Percentiles rank a stretch among this genome's conserved stretches.
phyloP scores from a whole-genome alignment of 1,140 invertebrate species.

The Temnothorax longispinosus region DNA sequence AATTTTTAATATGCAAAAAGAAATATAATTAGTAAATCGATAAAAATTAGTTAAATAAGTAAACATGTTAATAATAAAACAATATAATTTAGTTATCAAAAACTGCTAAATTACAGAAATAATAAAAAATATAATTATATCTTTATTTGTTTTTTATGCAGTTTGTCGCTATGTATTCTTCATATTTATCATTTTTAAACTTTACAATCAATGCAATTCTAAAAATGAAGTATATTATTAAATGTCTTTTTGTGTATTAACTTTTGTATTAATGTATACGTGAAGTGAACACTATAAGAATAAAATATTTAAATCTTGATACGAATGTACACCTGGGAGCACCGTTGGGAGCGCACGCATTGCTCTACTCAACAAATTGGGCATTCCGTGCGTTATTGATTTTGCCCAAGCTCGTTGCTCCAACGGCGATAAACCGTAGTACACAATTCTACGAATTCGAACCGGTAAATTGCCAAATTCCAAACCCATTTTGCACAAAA shows the following conservation, averaged over 20 bases:
- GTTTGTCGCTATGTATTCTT: background rate
- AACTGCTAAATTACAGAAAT: background rate
- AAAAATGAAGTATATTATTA: background rate
- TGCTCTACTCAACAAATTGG: constrained; percentile 37
- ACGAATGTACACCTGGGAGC: constrained; percentile 53
- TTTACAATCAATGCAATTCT: background rate
- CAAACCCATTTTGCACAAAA: constrained; percentile 45
- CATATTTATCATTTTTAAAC: background rate
- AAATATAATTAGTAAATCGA: background rate
- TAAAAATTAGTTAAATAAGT: background rate
- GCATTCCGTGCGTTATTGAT: constrained; percentile 54
- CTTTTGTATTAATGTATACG: background rate
- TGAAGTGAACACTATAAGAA: background rate
- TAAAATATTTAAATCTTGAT: background rate
- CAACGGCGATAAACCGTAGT: constrained; percentile 49
- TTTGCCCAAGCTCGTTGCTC: constrained; percentile 67
- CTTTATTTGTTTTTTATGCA: background rate
- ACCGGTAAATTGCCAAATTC: constrained; percentile 69
- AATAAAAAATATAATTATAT: background rate
- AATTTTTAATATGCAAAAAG: background rate
- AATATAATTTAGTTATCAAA: background rate
- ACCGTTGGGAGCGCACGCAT: background rate
- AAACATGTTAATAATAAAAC: background rate
- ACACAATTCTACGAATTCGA: constrained; percentile 64
- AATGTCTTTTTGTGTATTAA: background rate